Conservation (phyloP, 1,140 invertebrate genomes). For the Neodiprion fabricii region DNA sequence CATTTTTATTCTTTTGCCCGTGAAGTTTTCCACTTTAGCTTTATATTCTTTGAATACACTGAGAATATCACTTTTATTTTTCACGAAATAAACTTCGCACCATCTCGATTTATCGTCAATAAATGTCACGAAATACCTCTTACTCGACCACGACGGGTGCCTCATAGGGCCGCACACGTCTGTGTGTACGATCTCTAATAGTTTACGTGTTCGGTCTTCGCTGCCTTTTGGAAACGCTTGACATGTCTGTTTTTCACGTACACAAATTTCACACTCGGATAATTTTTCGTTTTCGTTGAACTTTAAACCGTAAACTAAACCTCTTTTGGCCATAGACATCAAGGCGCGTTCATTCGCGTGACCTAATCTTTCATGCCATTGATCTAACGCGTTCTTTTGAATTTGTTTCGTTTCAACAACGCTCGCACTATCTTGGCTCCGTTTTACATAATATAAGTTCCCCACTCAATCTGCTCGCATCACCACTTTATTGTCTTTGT, state of each 20-base stretch:
- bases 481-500: slow-evolving; percentile 11
- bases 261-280: slow-evolving; percentile 21
- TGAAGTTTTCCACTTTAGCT: slow-evolving; percentile 35
- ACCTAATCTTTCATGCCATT: slow-evolving; percentile 20
- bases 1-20: slow-evolving; percentile 31
- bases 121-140: slow-evolving; percentile 14
- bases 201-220: slow-evolving; percentile 14
- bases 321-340: slow-evolving; percentile 16
- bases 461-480: slow-evolving; percentile 21
- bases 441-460: slow-evolving; percentile 24
- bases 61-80: slow-evolving; percentile 26
- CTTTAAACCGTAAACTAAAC: slow-evolving; percentile 21
- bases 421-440: slow-evolving; percentile 1
- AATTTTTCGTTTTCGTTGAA: slow-evolving; percentile 19
- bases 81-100: slow-evolving; percentile 17
- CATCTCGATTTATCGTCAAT: slow-evolving; percentile 22
- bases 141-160: neutral
- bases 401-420: neutral
- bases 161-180: slow-evolving; percentile 26
- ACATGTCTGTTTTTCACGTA: slow-evolving; percentile 20
- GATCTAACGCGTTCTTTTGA: slow-evolving; percentile 16
- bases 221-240: slow-evolving; percentile 17
- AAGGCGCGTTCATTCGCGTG: slow-evolving; percentile 20
- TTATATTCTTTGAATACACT: slow-evolving; percentile 30
- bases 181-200: slow-evolving; percentile 16